Base-by-base conservation (phyloP, 1,140 invertebrate genomes). In the Tenebrio molitor region DNA sequence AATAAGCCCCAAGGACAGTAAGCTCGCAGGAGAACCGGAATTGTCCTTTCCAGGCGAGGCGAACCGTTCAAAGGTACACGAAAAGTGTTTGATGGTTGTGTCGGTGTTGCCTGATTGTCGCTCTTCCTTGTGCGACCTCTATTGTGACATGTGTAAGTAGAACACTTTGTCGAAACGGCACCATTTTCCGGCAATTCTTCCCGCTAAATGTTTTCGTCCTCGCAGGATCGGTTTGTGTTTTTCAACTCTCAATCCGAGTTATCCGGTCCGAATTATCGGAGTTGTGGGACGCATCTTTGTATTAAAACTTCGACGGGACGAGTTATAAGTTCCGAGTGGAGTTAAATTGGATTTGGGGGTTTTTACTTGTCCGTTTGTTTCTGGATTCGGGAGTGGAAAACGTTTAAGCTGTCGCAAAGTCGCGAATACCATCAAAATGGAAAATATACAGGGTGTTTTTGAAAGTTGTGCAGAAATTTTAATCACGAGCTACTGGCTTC, bases 51-150 rank as follows among this genome's bases (percentile, higher is more conserved):
- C 23, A 58, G 50, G 16, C 50, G n/a, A 25, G 23, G n/a, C 50
- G 23, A 58, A 53, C 6, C n/a, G 12, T 19, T 58, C 21, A 58
- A 58, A 58, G 50, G 50, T 58, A 58, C 29, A 29, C n/a, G 25
- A 21, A 39, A 58, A 58, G 50, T 58, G 16, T 58, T 58, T 50
- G 19, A 17, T 58, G 50, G 23, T 29, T 58, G 50, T 58, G 23
- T 58, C 50, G 50, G 16, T 58, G 50, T 58, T 58, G 50, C 50
- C 50, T 58, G 50, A 58, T 58, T 58, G 50, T 58, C 50, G 50
- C 46, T 53, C 46, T 53, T 53, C 46, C 46, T 53, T 53, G 46
- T 53, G 46, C 50, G 50, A 58, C 50, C 50, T 58, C 23, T 58
- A 15, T 58, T 58, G 21, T 58, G 12, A 58, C 50, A 58, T 58